Conservation (phyloP, 2,797 vertebrate species). For the Tarsius wallacei region DNA sequence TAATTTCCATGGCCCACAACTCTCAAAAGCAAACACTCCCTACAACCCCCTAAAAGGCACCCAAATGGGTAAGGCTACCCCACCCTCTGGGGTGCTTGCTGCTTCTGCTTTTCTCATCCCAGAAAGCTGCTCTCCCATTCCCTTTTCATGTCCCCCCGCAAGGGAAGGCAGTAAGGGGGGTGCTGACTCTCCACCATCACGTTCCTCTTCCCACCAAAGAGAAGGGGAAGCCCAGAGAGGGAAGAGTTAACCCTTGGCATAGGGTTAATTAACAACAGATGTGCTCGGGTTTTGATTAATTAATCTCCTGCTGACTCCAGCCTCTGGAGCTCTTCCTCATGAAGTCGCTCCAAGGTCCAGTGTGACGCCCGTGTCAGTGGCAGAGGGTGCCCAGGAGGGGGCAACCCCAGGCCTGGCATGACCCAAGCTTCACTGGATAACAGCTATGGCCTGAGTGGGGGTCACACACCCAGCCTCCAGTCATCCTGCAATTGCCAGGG, state of each 20-base stretch:
- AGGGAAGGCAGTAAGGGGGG: not conserved
- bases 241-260: constrained; percentile 86
- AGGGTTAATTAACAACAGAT: constrained; percentile 90
- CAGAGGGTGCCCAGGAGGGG: not conserved
- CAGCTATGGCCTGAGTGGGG: not conserved
- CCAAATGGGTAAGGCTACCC: not conserved
- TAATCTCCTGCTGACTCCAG: constrained; percentile 85
- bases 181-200: accelerated
- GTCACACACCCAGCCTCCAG: not conserved
- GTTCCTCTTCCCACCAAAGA: not conserved
- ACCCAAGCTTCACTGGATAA: not conserved
- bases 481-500: not conserved
- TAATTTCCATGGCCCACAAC: accelerated
- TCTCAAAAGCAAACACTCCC: not conserved
- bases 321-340: constrained; percentile 61
- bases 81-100: not conserved
- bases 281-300: constrained; percentile 88
- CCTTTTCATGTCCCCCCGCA: not conserved
- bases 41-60: not conserved
- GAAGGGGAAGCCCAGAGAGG: constrained; percentile 20
- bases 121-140: not conserved
- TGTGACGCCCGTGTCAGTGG: not conserved
- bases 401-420: not conserved
- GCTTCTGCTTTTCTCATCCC: not conserved
- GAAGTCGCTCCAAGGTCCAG: constrained; percentile 49